Conservation (phyloP, 2,113 vertebrate species). For the Galbula dea region DNA sequence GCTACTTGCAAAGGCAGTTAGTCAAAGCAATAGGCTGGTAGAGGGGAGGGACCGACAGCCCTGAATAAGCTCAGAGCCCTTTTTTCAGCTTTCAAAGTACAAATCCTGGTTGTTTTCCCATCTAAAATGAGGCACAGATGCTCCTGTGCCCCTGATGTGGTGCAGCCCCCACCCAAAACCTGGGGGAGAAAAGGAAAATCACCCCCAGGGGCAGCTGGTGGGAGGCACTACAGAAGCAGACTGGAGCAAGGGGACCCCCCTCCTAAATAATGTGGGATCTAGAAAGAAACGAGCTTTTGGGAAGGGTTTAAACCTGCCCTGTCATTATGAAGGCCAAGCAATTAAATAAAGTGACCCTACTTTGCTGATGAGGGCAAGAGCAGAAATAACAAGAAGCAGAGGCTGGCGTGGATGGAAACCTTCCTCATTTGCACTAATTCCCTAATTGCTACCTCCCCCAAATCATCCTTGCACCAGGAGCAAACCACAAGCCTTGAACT, state of each 20-base stretch:
- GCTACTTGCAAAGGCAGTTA: not conserved
- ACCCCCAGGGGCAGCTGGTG: not conserved
- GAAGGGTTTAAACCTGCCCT: not conserved
- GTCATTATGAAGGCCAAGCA: fast-evolving
- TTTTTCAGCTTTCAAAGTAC: not conserved
- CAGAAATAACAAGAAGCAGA: not conserved
- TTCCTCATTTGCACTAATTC: not conserved
- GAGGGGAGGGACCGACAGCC: not conserved
- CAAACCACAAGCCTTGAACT: not conserved
- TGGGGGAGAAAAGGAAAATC: not conserved
- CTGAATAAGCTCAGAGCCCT: not conserved
- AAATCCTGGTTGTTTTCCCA: not conserved
- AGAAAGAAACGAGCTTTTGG: not conserved
- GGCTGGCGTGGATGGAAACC: not conserved
- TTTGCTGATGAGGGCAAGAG: not conserved
- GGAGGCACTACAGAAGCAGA: not conserved
- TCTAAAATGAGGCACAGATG: not conserved
- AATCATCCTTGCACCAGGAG: not conserved
- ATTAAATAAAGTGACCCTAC: not conserved
- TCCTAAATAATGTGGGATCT: not conserved
- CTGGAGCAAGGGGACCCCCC: not conserved
- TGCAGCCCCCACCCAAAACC: not conserved
- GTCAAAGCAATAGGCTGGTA: not conserved
- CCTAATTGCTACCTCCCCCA: not conserved
- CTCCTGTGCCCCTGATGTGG: fast-evolving